Evolutionary conservation across 2,888 invertebrate genomes (phyloP), one percentile per base, ranked within the genome.

Genomic region (Lycophotia porphyrea): DNA sequence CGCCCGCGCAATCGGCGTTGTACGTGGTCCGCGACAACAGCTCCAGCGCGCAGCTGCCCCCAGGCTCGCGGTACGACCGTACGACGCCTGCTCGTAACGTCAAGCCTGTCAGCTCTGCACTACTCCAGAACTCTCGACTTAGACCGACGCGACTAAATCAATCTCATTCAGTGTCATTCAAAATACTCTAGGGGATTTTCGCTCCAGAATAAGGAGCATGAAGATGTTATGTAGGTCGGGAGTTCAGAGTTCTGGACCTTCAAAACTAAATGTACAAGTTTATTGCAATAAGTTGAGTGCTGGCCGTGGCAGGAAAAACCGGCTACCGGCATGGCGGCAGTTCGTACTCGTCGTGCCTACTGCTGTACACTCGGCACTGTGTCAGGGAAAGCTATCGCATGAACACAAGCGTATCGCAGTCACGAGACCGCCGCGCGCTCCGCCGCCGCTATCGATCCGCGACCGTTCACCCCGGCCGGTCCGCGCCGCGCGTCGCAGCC

Each of bases 61-160:
- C 15, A 1, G 5, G 11, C 61, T 3, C 42, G 34, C 42, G 76
- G 76, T 76, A 67, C 13, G 24, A 8, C 42, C 76, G 76, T 76
- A 67, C 13, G 24, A 8, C 31, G 5, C 34, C 15, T 15, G 15
- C 55, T 15, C 55, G 13, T 13, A 27, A 55, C 15, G 27, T 49
- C 52, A 55, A 13, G 24, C 11, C 49, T 11, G 13, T 27, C 13
- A 55, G 52, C 52, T 13, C 13, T 7, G 13, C n/a, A 27, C 52
- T 13, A 52, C n/a, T 52, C 11, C 52, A 52, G 8, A n/a, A 27
- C 52, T 27, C n/a, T 52, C 13, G n/a, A n/a, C n/a, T n/a, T n/a
- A 52, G 8, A n/a, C 55, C 55, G 15, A 55, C 55, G 27, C 27
- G 15, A 15, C 27, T 5, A 27, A 5, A 55, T 55, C 4, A 27